These are phyloP conservation scores for Urocitellus parryii DNA, from an alignment of 2,113 vertebrate genomes.

Conservation along the genomic window DNA sequence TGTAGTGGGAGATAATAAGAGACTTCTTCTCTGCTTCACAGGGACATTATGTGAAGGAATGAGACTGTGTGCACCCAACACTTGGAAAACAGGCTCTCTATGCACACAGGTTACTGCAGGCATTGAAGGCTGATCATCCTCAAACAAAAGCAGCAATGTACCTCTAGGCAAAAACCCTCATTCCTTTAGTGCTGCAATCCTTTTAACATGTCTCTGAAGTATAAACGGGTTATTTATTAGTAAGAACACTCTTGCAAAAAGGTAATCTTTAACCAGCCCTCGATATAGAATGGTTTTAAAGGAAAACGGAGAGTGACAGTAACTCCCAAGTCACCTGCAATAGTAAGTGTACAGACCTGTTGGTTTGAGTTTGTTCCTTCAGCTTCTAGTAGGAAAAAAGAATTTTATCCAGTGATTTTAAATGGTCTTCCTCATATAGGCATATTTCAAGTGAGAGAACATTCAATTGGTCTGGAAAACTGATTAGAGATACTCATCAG, in stretches of 20 bases:
- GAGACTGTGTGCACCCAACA: not conserved
- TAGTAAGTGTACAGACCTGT: not conserved
- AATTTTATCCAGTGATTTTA: not conserved
- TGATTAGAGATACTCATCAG: not conserved
- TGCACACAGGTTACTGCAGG: not conserved
- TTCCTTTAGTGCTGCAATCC: not conserved
- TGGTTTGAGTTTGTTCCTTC: not conserved
- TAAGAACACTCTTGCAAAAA: slow-evolving; percentile 32
- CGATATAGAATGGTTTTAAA: not conserved
- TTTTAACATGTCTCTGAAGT: slow-evolving; percentile 47
- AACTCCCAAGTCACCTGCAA: not conserved
- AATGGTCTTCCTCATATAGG: not conserved
- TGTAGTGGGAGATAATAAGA: not conserved
- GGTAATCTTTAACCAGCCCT: slow-evolving; percentile 70
- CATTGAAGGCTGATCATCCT: not conserved
- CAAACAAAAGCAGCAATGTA: not conserved
- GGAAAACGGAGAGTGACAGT: not conserved
- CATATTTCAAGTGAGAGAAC: not conserved
- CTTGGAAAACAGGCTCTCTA: not conserved
- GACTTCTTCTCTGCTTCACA: not conserved
- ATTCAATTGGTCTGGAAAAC: not conserved
- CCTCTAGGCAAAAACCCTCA: not conserved
- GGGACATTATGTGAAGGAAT: not conserved
- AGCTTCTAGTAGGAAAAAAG: not conserved
- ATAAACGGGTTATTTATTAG: slow-evolving; percentile 74